Base-by-base conservation (phyloP, 2,113 vertebrate species). In the Argyrosomus japonicus region DNA sequence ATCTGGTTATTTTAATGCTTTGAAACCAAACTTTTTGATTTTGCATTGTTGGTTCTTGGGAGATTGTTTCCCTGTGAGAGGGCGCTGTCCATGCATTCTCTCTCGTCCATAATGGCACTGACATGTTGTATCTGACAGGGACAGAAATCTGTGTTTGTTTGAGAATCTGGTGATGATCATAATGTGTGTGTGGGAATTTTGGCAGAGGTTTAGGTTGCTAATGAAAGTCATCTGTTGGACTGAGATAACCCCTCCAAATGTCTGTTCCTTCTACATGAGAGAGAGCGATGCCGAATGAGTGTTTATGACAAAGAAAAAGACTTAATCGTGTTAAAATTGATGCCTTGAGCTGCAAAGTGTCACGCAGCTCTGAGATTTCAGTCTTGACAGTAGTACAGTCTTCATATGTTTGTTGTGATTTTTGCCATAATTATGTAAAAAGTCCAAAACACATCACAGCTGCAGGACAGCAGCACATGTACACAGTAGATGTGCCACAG, bases 171-270 rank as follows among this genome's bases (percentile, higher is more conserved):
- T 82, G 84, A 50, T 18, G 51, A 88, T 83, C 58, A 64, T 48
- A 21, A n/a, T n/a, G 36, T 36, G 68, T 74, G 81, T 77, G 84
- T 68, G 81, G 81, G 75, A 84, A 84, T 70, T 58, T 58, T 88
- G 89, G 78, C 83, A 81, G 63, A 29, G 62, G 50, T 53, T 48
- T 43, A 53, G 18, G 19, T 18, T 62, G 73, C 68, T 81, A 86
- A 88, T 88, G 62, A 85, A 89, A 86, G 75, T 86, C 86, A 75
- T 86, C 75, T 84, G 88, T 57, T 75, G 79, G 63, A 64, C 83
- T 78, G 68, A 82, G 75, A 88, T 82, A 71, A 86, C 75, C 78
- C 47, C 27, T 45, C 80, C 15, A 29, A 79, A 77, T 57, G 63
- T 50, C 71, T 84, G 71, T 5, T 65, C 80, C 62, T 47, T 74